Conservation (phyloP, 2,113 vertebrate genomes). For the Mystacornis crossleyi region DNA sequence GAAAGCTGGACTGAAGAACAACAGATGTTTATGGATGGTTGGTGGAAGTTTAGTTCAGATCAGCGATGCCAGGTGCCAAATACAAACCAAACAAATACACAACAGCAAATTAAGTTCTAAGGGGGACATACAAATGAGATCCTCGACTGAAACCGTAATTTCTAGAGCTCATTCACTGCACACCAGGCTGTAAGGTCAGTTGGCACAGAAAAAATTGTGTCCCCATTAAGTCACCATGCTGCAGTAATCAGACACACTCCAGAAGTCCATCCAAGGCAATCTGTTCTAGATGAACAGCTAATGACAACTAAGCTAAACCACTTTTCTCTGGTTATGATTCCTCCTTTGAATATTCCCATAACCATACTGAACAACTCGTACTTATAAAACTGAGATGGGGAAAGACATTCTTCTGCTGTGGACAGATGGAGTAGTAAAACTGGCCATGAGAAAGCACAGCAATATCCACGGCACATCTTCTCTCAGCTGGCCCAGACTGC, state of each 20-base stretch:
- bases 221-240: neutral
- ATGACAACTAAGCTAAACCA: neutral
- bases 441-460: neutral
- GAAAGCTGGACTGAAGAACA: neutral
- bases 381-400: neutral
- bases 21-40: neutral
- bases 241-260: slow-evolving; percentile 47
- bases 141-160: neutral
- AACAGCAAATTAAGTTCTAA: neutral
- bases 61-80: neutral
- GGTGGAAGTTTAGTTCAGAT: neutral
- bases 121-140: neutral
- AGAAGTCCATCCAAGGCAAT: slow-evolving; percentile 42
- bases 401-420: neutral
- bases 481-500: neutral
- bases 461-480: neutral
- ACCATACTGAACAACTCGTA: neutral
- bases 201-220: neutral
- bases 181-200: slow-evolving; percentile 29
- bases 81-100: neutral
- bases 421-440: slow-evolving; percentile 51
- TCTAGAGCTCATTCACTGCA: neutral
- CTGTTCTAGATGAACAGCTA: slow-evolving; percentile 41
- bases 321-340: slow-evolving; percentile 10
- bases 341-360: slow-evolving; percentile 36